Percentiles rank a stretch among this genome's conserved stretches.
Evolutionary conservation across 1,140 invertebrate species (phyloP).

Genomic region (Drosophila nasuta): DNA sequence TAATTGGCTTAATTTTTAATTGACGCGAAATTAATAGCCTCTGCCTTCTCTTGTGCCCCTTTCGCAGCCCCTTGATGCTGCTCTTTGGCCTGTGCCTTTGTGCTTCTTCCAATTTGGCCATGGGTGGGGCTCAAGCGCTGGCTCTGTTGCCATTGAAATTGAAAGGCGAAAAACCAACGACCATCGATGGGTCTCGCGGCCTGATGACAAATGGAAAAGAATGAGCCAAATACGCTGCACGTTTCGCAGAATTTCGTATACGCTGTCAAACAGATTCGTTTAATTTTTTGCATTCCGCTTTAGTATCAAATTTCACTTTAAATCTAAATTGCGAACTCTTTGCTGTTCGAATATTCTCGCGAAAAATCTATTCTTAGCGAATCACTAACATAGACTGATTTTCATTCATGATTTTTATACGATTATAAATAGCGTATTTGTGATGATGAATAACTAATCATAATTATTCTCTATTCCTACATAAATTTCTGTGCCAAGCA

Average conservation of each 20-base stretch:
- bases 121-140: neutral
- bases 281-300: neutral
- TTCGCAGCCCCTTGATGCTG: neutral
- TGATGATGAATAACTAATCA: neutral
- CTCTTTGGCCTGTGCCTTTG: neutral
- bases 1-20: conserved; percentile 83
- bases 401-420: neutral
- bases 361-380: neutral
- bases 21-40: conserved; percentile 82
- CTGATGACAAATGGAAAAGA: conserved; percentile 45
- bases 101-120: neutral
- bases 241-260: conserved; percentile 18
- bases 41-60: conserved; percentile 7
- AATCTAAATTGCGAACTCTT: neutral
- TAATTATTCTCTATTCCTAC: no score
- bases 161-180: conserved; percentile 37
- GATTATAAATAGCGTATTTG: no score
- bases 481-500: neutral
- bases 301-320: neutral
- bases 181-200: conserved; percentile 4
- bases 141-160: conserved; percentile 51
- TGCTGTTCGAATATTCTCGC: neutral
- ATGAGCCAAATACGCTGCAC: conserved; percentile 9
- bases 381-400: neutral
- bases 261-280: conserved; percentile 1